phyloP scores from a whole-genome alignment of 2,888 invertebrate species.

The Caenorhabditis afra region DNA sequence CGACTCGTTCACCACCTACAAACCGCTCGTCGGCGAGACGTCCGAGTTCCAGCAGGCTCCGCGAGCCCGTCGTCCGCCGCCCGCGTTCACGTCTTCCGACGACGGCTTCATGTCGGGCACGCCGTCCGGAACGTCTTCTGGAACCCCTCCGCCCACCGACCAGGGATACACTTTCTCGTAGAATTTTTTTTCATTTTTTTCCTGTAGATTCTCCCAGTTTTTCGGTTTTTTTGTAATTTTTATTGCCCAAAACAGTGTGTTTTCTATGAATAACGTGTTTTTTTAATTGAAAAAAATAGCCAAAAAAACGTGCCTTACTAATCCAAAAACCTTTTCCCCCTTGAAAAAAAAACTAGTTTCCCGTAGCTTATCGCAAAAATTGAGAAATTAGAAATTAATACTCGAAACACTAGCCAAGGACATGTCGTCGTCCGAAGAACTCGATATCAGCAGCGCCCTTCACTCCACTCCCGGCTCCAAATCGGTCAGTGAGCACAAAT shows the following conservation, averaged over 20 bases:
- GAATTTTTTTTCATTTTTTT: constrained; percentile 2
- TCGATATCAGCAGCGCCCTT: constrained; percentile 9
- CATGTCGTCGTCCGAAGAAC: constrained; percentile 2
- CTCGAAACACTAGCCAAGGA: too few relatives aligned
- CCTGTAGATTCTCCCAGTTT: background rate
- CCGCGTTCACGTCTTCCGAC: constrained; percentile 24
- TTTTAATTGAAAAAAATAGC: too few relatives aligned
- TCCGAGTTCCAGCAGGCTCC: constrained; percentile 35
- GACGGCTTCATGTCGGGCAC: constrained; percentile 51
- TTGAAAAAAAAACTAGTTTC: too few relatives aligned
- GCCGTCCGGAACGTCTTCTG: constrained; percentile 31
- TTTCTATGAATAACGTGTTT: background rate
- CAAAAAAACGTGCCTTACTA: too few relatives aligned
- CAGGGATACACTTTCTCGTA: constrained; percentile 35
- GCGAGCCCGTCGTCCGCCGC: constrained; percentile 15
- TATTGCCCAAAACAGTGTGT: background rate
- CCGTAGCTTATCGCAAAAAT: too few relatives aligned
- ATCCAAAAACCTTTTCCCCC: too few relatives aligned
- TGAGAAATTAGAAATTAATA: too few relatives aligned
- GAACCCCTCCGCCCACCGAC: constrained; percentile 1
- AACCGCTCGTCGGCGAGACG: constrained; percentile 39
- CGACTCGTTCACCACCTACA: constrained; percentile 43
- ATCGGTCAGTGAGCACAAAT: constrained; percentile 8
- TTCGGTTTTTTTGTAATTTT: background rate
- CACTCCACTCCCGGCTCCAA: background rate